These are phyloP conservation scores for Lagorchestes hirsutus DNA, from an alignment of 2,797 vertebrate species.

Conservation along the genomic window DNA sequence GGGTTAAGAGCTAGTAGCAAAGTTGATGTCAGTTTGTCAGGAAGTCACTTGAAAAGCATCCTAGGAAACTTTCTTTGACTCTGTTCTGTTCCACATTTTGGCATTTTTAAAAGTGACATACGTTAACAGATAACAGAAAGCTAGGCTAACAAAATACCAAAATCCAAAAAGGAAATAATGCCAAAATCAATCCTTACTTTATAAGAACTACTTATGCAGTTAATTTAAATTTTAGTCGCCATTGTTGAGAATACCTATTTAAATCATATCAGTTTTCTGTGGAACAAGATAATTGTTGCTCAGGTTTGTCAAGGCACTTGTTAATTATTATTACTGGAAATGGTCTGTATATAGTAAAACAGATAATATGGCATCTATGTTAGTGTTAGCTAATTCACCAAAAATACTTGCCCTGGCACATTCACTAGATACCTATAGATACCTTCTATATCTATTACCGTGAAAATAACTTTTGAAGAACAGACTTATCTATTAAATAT, in stretches of 20 bases:
- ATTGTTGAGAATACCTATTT: background rate
- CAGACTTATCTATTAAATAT: background rate
- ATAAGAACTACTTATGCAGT: background rate
- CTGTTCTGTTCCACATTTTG: background rate
- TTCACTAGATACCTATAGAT: constrained; percentile 2
- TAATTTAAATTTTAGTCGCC: background rate
- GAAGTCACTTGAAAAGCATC: background rate
- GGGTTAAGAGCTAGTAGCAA: background rate
- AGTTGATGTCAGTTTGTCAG: background rate
- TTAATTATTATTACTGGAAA: constrained; percentile 42
- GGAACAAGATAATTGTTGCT: background rate
- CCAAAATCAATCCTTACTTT: background rate
- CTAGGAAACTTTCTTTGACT: background rate
- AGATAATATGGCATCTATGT: background rate
- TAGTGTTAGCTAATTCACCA: background rate
- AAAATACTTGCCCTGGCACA: background rate
- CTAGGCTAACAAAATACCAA: background rate
- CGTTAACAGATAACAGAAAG: background rate
- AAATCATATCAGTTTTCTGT: constrained; percentile 40
- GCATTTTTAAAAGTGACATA: background rate
- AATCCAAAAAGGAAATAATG: background rate
- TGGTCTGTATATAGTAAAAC: background rate
- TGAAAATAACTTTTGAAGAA: background rate
- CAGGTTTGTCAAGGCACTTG: background rate
- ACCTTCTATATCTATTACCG: background rate